Evolutionary conservation across 2,888 invertebrate genomes (phyloP), one percentile per base, ranked within the genome.

Genomic region (Leucozona laternaria): DNA sequence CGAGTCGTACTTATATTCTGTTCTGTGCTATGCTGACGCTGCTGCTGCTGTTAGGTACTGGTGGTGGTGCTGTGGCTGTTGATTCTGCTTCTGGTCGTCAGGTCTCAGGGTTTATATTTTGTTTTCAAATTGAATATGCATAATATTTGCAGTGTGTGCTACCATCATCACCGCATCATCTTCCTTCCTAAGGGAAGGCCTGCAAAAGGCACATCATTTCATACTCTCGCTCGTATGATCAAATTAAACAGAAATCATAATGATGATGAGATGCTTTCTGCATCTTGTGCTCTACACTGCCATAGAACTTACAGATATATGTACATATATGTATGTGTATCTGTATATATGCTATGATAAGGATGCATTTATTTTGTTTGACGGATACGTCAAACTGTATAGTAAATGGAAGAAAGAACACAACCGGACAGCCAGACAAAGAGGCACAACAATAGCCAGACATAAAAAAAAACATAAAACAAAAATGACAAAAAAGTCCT

Each of bases 181-280:
- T 17, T 17, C 20, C 45, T 17, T 17, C 20, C 20, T 1, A 28
- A 55, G 71, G 72, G 43, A 53, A 70, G 53, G 20, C 20, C 17
- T 50, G 37, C 17, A 43, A 45, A 45, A 55, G 17, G 68, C 48
- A 45, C 15, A 58, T 57, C 48, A 48, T 60, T 60, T 60, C 20
- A 34, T 15, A 68, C 37, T 53, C n/a, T 37, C 37, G 55, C 45
- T 15, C 6, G 13, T 20, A 77, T 77, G 40, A 77, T 71, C 28
- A 77, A 77, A 81, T 71, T 81, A 81, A 81, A 70, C 45, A 45
- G 76, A 81, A 71, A 70, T 76, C 80, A 60, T 73, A 50, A 81
- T 76, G 37, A 81, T 76, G 37, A 71, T 48, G 48, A 34, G 45
- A 53, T 64, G n/a, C n/a, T n/a, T n/a, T 13, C 28, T 57, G 75